phyloP scores from a whole-genome alignment of 2,113 vertebrate species.

The Sakesphorus luctuosus region DNA sequence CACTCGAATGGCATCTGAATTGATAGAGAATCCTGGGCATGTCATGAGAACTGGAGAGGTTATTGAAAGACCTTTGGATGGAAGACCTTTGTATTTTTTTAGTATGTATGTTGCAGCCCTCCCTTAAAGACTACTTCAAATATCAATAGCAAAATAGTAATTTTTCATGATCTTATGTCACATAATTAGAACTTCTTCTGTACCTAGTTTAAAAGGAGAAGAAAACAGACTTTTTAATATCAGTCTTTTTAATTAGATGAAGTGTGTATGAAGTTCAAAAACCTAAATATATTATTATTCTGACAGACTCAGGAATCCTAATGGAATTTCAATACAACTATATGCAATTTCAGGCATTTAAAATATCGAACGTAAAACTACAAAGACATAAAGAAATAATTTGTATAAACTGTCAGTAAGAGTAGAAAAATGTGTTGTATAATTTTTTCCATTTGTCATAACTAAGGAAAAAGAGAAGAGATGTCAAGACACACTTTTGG shows the following conservation, averaged over 20 bases:
- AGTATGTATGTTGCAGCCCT: neutral
- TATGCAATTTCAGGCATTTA: slow-evolving; percentile 18
- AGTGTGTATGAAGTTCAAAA: neutral
- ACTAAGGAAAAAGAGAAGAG: neutral
- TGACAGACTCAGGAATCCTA: neutral
- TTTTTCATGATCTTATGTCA: neutral
- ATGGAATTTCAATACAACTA: neutral
- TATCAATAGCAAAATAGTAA: neutral
- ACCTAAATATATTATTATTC: neutral
- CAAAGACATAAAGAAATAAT: slow-evolving; percentile 35
- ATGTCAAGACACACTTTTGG: neutral
- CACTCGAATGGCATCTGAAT: neutral
- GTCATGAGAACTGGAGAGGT: neutral
- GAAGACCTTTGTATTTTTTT: neutral
- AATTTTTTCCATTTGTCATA: slow-evolving; percentile 38
- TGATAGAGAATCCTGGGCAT: neutral
- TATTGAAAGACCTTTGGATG: neutral
- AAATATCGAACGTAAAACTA: slow-evolving; percentile 35
- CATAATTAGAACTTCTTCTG: neutral
- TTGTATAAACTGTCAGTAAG: slow-evolving; percentile 48
- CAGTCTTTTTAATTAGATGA: slow-evolving; percentile 5
- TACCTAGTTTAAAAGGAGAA: neutral
- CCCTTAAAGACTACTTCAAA: neutral
- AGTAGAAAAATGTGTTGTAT: neutral
- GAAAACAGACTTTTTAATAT: neutral